Percentiles rank a stretch among this genome's conserved stretches.
Conservation (phyloP, 1,140 invertebrate genomes). For the Drosophila hydei region DNA sequence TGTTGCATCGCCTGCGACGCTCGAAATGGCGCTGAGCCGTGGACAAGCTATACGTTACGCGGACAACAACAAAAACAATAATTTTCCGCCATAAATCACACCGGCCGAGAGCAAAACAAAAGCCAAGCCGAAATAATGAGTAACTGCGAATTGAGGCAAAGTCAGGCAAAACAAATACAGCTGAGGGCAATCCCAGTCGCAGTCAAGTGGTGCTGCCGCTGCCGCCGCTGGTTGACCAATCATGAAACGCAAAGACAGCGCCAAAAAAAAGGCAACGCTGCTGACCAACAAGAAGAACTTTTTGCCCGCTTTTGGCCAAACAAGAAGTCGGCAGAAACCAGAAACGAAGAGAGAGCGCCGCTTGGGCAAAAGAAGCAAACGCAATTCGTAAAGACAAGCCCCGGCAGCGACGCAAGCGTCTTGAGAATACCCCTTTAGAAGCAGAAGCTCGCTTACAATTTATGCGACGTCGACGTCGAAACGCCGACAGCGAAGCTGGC, state of each 20-base stretch:
- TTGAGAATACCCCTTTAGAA: conserved; percentile 50
- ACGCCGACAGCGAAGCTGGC: conserved; percentile 20
- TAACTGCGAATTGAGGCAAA: conserved; percentile 46
- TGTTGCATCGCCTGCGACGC: conserved; percentile 57
- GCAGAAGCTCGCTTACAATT: conserved; percentile 55
- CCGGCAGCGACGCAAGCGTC: conserved; percentile 53
- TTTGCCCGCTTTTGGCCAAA: conserved; percentile 61
- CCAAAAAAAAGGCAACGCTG: conserved; percentile 49
- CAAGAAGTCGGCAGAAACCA: conserved; percentile 48
- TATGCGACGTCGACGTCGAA: conserved; percentile 23
- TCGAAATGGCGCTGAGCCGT: conserved; percentile 22
- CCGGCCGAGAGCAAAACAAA: conserved; percentile 73
- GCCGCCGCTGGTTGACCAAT: conserved; percentile 52
- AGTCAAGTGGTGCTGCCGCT: conserved; percentile 10
- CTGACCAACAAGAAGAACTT: conserved; percentile 63
- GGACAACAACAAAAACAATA: conserved; percentile 65
- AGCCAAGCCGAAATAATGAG: conserved; percentile 50
- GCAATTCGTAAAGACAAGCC: conserved; percentile 70
- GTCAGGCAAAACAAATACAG: conserved; percentile 57
- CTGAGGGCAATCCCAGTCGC: conserved; percentile 61
- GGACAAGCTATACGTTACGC: conserved; percentile 21
- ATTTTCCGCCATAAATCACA: conserved; percentile 77
- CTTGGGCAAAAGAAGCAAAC: conserved; percentile 25
- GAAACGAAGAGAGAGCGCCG: conserved; percentile 53
- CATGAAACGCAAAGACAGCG: conserved; percentile 61